Conservation (phyloP, 2,888 invertebrate genomes). For the Trissoscelio sp. region DNA sequence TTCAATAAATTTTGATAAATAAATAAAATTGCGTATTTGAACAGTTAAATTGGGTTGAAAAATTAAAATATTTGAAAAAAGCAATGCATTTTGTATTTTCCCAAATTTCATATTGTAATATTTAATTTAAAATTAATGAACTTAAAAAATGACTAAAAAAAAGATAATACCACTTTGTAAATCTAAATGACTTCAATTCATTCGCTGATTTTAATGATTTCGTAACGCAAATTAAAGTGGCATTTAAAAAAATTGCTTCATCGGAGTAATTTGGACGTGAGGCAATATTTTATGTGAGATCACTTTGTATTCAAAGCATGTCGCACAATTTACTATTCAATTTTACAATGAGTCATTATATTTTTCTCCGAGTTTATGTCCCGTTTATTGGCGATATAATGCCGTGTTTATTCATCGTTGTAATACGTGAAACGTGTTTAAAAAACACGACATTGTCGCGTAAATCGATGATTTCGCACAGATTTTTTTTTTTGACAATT, state of each 20-base stretch:
- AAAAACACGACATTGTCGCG: background rate
- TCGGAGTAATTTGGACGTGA: slow-evolving; percentile 11
- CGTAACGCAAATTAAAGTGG: slow-evolving; percentile 19
- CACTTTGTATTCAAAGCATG: slow-evolving; percentile 47
- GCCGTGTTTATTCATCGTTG: slow-evolving; percentile 23
- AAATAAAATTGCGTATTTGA: too few species aligned
- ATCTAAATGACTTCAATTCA: too few species aligned
- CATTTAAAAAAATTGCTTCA: slow-evolving; percentile 29
- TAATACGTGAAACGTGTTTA: background rate
- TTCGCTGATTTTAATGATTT: slow-evolving; percentile 9
- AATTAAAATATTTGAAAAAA: too few species aligned
- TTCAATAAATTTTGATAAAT: too few species aligned
- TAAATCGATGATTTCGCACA: slow-evolving; percentile 6
- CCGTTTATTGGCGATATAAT: slow-evolving; percentile 11
- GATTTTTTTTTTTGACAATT: background rate
- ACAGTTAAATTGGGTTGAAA: too few species aligned
- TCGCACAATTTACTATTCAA: slow-evolving; percentile 41
- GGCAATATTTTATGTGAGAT: slow-evolving; percentile 36
- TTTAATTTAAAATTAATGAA: too few species aligned
- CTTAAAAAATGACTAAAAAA: too few species aligned
- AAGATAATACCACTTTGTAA: too few species aligned
- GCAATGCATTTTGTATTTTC: too few species aligned
- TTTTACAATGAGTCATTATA: slow-evolving; percentile 47
- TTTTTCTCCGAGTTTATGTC: slow-evolving; percentile 33
- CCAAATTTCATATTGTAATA: too few species aligned